A percentile compares a stretch with the other conserved stretches of the same genome.
Evolutionary conservation across 1,140 invertebrate genomes (phyloP).

Genomic region (Drosophila auraria): DNA sequence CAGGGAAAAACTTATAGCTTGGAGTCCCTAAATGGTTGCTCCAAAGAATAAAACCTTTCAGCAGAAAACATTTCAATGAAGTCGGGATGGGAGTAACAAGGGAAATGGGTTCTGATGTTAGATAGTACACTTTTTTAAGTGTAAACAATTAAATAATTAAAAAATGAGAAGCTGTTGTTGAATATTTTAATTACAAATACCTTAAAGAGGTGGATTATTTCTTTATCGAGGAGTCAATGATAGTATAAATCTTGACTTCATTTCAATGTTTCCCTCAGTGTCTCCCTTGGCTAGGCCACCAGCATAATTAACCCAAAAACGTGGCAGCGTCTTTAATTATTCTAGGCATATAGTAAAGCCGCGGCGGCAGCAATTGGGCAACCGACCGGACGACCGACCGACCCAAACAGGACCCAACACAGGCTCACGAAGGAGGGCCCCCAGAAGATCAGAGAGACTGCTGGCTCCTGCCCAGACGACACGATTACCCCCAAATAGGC

Average conservation of each 20-base stretch:
- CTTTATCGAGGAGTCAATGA: not conserved
- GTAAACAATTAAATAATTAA: not conserved
- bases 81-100: too few relatives aligned
- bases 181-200: not conserved
- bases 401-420: constrained; percentile 38
- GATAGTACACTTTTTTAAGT: not conserved
- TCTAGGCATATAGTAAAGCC: constrained; percentile 30
- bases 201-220: not conserved
- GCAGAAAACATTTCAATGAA: constrained; percentile 9
- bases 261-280: constrained; percentile 17
- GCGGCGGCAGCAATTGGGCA: constrained; percentile 18
- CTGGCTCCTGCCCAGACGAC: constrained; percentile 52
- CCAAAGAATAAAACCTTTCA: not conserved
- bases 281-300: not conserved
- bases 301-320: constrained; percentile 57
- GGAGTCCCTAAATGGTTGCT: constrained; percentile 1
- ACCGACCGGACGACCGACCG: constrained; percentile 8
- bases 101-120: too few relatives aligned
- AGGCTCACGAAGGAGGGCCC: constrained; percentile 30
- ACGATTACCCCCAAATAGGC: constrained; percentile 77
- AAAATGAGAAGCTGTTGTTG: not conserved
- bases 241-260: not conserved
- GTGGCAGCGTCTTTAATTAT: constrained; percentile 53
- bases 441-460: constrained; percentile 7
- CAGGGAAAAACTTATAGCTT: constrained; percentile 4